Conservation (phyloP, 2,113 vertebrate genomes). For the Bubo blakistoni region DNA sequence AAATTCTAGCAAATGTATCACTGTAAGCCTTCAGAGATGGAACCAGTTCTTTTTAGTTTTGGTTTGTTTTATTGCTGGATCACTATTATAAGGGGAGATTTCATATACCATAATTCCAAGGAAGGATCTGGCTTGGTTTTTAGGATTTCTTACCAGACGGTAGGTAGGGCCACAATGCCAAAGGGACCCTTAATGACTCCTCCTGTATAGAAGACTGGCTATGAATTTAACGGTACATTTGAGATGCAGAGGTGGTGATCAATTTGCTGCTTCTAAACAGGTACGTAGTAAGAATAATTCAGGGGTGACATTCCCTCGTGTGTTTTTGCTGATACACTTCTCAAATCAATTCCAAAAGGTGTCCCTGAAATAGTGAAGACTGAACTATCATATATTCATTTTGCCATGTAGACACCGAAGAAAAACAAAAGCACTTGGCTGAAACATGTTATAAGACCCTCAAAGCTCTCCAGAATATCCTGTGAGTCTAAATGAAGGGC, state of each 20-base stretch:
- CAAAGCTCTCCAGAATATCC: not conserved
- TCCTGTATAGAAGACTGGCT: not conserved
- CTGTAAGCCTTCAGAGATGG: not conserved
- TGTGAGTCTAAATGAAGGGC: not conserved
- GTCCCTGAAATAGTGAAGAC: not conserved
- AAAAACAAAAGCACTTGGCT: not conserved
- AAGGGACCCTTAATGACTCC: not conserved
- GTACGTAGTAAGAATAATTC: not conserved
- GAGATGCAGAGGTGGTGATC: not conserved
- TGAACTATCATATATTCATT: not conserved
- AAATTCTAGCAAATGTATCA: not conserved
- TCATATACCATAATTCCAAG: not conserved
- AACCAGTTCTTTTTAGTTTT: not conserved
- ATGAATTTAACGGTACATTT: not conserved
- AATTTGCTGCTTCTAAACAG: not conserved
- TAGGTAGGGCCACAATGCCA: not conserved
- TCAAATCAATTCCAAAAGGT: not conserved
- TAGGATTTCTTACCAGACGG: not conserved
- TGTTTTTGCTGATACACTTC: not conserved
- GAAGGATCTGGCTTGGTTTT: not conserved
- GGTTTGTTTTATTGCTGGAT: not conserved
- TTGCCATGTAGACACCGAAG: not conserved
- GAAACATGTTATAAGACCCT: not conserved
- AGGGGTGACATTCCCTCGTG: accelerated
- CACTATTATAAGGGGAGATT: not conserved